These are phyloP conservation scores for Scotopteryx bipunctaria DNA, from an alignment of 2,888 invertebrate species.

Conservation along the genomic window DNA sequence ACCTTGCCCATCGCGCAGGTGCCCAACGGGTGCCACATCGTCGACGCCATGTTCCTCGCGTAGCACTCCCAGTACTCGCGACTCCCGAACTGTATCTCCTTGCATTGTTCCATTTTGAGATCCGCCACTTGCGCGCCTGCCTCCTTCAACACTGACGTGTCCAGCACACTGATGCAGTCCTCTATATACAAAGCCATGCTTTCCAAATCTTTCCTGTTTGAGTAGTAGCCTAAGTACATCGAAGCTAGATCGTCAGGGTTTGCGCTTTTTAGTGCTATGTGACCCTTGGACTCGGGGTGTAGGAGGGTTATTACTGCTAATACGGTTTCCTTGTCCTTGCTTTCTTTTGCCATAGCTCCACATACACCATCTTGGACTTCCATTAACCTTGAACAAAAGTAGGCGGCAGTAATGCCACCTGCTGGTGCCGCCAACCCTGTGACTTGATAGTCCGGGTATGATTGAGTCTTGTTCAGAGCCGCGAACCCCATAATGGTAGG, in stretches of 20 bases:
- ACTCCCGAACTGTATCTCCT: slow-evolving; percentile 24
- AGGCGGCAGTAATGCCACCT: too few species aligned
- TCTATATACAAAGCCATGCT: slow-evolving; percentile 40
- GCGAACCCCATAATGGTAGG: too few species aligned
- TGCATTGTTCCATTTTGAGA: slow-evolving; percentile 30
- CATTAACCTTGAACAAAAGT: too few species aligned
- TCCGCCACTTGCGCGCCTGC: slow-evolving; percentile 41
- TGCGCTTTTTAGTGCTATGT: slow-evolving; percentile 40
- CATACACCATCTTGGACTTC: slow-evolving; percentile 60
- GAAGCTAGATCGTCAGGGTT: slow-evolving; percentile 44
- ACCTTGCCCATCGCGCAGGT: slow-evolving; percentile 91
- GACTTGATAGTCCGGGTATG: too few species aligned
- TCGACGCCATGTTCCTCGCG: slow-evolving; percentile 69
- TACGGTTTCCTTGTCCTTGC: slow-evolving; percentile 32
- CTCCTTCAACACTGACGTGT: slow-evolving; percentile 46
- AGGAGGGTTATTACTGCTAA: slow-evolving; percentile 35
- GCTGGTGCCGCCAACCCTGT: too few species aligned
- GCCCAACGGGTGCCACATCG: slow-evolving; percentile 87
- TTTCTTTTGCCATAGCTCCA: slow-evolving; percentile 27
- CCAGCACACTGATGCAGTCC: slow-evolving; percentile 44
- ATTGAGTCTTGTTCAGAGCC: too few species aligned
- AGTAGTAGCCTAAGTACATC: slow-evolving; percentile 39
- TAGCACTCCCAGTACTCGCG: slow-evolving; percentile 45
- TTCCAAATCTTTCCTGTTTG: slow-evolving; percentile 44
- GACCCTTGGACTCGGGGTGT: slow-evolving; percentile 46